These are phyloP conservation scores for Aelia acuminata DNA, from an alignment of 2,888 invertebrate genomes.

Conservation along the genomic window DNA sequence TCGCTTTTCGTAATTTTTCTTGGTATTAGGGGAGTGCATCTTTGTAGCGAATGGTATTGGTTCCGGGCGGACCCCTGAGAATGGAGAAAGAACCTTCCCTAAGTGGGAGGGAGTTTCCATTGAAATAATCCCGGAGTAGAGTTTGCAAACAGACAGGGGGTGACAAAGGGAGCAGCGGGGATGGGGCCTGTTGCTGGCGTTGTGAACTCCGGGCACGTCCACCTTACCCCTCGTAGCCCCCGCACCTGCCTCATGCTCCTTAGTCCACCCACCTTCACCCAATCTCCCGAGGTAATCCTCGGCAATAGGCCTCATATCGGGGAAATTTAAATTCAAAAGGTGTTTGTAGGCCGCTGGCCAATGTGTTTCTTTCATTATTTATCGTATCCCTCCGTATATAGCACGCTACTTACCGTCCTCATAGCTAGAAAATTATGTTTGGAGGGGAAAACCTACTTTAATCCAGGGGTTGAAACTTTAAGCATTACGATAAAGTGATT, in stretches of 20 bases:
- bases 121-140: conserved; percentile 22
- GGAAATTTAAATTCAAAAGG: conserved; percentile 29
- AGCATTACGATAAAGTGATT: too few relatives aligned
- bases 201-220: not conserved
- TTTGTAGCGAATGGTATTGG: not conserved
- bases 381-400: not conserved
- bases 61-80: not conserved
- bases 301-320: not conserved
- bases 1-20: not conserved
- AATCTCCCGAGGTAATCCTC: conserved; percentile 24
- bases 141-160: conserved; percentile 17
- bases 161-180: not conserved
- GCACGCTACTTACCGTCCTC: not conserved
- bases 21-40: not conserved
- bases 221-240: too few relatives aligned
- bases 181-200: conserved; percentile 7
- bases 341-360: not conserved
- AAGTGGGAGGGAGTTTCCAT: conserved; percentile 12
- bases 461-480: too few relatives aligned
- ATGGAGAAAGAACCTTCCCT: not conserved
- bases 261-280: not conserved
- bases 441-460: too few relatives aligned
- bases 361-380: conserved; percentile 10
- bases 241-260: not conserved
- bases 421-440: too few relatives aligned